phyloP scores from a whole-genome alignment of 2,797 vertebrate genomes.

The Cossypha heuglini region DNA sequence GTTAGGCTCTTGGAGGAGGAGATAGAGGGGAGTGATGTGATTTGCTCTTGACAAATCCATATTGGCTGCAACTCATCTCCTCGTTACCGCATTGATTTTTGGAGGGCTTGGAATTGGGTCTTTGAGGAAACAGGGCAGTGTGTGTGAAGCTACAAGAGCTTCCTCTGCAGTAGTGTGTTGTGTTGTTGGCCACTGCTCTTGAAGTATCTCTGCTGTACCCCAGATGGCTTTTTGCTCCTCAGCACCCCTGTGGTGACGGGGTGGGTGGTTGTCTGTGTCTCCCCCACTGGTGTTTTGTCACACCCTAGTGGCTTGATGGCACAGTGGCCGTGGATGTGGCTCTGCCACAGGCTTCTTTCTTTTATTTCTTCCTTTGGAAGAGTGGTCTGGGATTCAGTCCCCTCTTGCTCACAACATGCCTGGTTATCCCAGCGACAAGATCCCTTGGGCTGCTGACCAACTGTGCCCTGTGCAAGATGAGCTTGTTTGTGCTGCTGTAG shows the following conservation, averaged over 20 bases:
- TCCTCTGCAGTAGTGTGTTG: neutral
- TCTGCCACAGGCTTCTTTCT: neutral
- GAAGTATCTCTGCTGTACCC: neutral
- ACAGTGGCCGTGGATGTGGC: neutral
- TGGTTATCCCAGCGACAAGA: neutral
- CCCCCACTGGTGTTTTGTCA: neutral
- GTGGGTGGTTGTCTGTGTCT: neutral
- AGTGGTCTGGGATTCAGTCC: neutral
- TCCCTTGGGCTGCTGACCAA: neutral
- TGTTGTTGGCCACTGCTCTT: neutral
- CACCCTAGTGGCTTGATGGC: neutral
- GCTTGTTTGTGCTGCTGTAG: neutral
- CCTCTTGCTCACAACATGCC: neutral
- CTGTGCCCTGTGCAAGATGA: neutral
- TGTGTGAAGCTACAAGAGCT: neutral
- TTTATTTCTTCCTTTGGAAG: neutral
- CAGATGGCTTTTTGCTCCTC: neutral
- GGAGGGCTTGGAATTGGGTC: neutral
- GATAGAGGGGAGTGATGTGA: constrained; percentile 33
- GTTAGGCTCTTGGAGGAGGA: neutral
- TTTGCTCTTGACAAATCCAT: constrained; percentile 50
- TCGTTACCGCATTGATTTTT: constrained; percentile 56
- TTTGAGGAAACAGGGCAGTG: neutral
- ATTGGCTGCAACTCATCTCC: constrained; percentile 57
- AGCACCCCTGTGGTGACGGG: neutral